Evolutionary conservation across 2,797 vertebrate genomes (phyloP), one percentile per base, ranked within the genome.

Genomic region (Microctenopoma stevenorrisi): DNA sequence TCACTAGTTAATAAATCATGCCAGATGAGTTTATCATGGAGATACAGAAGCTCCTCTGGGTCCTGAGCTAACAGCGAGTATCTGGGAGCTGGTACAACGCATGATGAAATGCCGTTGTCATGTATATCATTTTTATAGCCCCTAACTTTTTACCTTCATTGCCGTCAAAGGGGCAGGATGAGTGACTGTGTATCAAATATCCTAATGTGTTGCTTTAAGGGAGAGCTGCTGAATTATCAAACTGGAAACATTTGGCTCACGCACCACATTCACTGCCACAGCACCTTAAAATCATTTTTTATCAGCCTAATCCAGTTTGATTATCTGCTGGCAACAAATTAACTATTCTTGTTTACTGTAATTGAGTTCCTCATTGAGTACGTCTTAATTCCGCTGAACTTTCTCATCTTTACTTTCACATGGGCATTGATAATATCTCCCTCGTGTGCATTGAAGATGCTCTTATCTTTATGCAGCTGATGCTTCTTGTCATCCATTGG

Each of bases 1-100:
- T 93, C 91, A 92, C 92, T 92, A 90, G 92, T 95, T 94, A 94
- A 94, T 94, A 95, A 95, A 95, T 95, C 94, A 95, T 94, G 93
- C 94, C 93, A 94, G 93, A 94, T 94, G 93, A 95, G 93, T 95
- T 94, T 94, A 94, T 95, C 93, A 90, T 93, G 89, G 91, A 93
- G 93, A 93, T 94, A 93, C 92, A 92, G 93, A 92, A 90, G 88
- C 87, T 94, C 93, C 94, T 94, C 91, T 93, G 93, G 93, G 93
- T 94, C 88, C 79, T 86, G 76, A 89, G 91, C 92, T 93, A 93
- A 93, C 89, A 88, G 90, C 81, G 82, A 89, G 86, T 91, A 92
- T 94, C 91, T 90, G 90, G 90, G 88, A 93, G 92, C 92, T 80
- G 90, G 85, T 91, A 90, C 88, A 89, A 92, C 89, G 80, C 90